Conservation (phyloP, 2,888 invertebrate genomes). For the Cremastobaeus sp. region DNA sequence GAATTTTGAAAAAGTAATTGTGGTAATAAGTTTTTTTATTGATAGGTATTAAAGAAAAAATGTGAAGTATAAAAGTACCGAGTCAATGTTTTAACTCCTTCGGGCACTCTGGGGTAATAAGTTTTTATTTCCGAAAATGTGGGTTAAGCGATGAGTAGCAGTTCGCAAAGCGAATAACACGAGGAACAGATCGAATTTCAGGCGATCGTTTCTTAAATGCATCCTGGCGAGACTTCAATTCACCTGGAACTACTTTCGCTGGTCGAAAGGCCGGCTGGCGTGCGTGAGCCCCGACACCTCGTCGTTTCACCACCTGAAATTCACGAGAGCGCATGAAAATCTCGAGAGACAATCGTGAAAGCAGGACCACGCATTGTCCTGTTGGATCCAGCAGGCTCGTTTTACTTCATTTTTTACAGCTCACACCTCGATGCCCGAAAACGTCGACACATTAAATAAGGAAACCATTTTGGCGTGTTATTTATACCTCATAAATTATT, state of each 20-base stretch:
- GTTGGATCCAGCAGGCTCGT: constrained; percentile 53
- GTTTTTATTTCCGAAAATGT: constrained; percentile 53
- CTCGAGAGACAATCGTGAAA: constrained; percentile 72
- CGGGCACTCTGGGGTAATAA: constrained; percentile 33
- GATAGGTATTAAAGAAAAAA: no score
- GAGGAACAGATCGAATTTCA: constrained; percentile 51
- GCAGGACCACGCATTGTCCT: constrained; percentile 68
- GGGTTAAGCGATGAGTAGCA: constrained; percentile 50
- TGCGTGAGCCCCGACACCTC: constrained; percentile 55
- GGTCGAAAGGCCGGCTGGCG: constrained; percentile 56
- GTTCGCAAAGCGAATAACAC: constrained; percentile 41
- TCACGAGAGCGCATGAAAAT: constrained; percentile 60
- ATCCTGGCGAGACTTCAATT: constrained; percentile 56
- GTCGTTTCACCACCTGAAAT: constrained; percentile 60
- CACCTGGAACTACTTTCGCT: constrained; percentile 65
- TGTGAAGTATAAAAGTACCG: no score
- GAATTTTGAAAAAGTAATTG: no score
- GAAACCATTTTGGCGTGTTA: no score
- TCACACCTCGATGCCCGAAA: no score
- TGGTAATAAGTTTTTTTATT: no score
- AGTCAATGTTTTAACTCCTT: constrained; percentile 26
- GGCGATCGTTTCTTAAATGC: constrained; percentile 53
- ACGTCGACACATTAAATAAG: no score
- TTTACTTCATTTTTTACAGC: constrained; percentile 10
- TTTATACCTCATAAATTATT: no score